Evolutionary conservation across 2,113 vertebrate genomes (phyloP).

Genomic region (Drymodes brunneopygia): DNA sequence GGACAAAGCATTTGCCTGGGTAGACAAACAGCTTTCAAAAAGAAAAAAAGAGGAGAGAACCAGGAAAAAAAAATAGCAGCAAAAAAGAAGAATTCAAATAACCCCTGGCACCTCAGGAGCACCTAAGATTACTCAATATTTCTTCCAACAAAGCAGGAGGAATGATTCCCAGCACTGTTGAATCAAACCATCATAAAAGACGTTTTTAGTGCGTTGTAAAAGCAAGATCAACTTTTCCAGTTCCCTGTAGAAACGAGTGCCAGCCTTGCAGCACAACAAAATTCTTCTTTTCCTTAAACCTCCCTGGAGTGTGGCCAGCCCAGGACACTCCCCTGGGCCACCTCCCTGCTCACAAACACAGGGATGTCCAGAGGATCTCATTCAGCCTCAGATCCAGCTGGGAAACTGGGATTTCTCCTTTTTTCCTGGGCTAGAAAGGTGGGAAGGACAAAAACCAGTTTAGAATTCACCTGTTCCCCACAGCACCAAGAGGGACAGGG

Average conservation of each 20-base stretch:
- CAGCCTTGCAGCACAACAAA: background rate
- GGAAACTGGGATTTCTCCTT: background rate
- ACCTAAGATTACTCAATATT: background rate
- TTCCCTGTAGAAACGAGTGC: background rate
- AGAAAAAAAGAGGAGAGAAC: background rate
- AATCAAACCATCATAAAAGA: background rate
- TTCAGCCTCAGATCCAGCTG: background rate
- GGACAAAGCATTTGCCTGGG: background rate
- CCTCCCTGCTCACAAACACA: background rate
- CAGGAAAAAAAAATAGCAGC: rapidly evolving
- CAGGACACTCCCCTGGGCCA: background rate
- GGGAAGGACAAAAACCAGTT: rapidly evolving
- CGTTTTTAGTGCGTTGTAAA: background rate
- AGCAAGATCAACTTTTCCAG: background rate
- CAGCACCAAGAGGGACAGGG: background rate
- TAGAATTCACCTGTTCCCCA: background rate
- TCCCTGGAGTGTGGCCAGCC: background rate
- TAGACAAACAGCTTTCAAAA: background rate
- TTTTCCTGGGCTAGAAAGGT: rapidly evolving
- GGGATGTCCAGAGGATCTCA: rapidly evolving
- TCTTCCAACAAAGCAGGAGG: background rate
- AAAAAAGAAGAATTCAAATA: background rate
- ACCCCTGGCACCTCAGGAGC: background rate
- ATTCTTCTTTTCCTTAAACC: background rate
- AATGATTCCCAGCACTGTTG: background rate